Base-by-base conservation (phyloP, 2,797 vertebrate species). In the Semotilus atromaculatus region DNA sequence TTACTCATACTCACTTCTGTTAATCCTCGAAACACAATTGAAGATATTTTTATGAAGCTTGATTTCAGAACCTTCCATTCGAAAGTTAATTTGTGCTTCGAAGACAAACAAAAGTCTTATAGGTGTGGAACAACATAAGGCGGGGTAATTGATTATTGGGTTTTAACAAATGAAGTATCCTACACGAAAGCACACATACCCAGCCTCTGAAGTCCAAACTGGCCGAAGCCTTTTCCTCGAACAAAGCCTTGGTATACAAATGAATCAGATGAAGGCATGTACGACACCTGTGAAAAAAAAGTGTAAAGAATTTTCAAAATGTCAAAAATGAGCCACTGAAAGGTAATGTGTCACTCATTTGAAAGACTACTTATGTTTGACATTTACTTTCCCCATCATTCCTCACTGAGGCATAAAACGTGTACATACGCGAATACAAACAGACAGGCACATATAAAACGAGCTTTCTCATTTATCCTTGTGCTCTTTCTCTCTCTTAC, bases 161-260 rank as follows among this genome's bases (percentile, higher is more conserved):
- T 55, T 29, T 43, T 7, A 72, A 58, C 19, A 72, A 73, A 48
- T 48, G 13, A 60, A 5, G 67, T 29, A 23, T n/a, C 7, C 36
- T 53, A 31, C 19, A 18, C 74, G 36, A 74, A 55, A 85, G 84
- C 86, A 90, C 85, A 90, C 93, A 97, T 96, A 99, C 98, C 98
- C 4, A 99, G 93, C 92, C 97, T 97, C 93, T 99, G 98, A 86
- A 99, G 97, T 92, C 98, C 98, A 85, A 99, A 99, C 90, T 99
- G 98, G 75, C 98, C 98, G 13, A 99, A 99, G 90, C 97, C 97
- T 94, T 98, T 99, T 91, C 98, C 97, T 88, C 96, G 96, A 86
- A 99, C 97, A 31, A 98, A 98, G 89, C 98, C 98, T 92, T 99
- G 98, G 94, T 99, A 99, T 86, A 99, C 96, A 88, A 98, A 99